Evolutionary conservation across 2,888 invertebrate genomes (phyloP).

Genomic region (Chaitophorus viminalis): DNA sequence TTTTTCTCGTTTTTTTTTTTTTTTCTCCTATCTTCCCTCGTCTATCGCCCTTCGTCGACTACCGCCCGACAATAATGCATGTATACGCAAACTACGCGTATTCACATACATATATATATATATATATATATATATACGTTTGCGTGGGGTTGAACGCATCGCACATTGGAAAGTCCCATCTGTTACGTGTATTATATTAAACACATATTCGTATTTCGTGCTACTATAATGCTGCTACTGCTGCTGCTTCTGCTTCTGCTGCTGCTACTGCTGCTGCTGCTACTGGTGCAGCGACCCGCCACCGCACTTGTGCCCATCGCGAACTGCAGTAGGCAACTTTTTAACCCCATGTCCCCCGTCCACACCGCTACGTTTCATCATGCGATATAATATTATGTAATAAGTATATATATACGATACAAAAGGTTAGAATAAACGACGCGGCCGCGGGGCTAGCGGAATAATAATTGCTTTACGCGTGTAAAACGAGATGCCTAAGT

Average conservation of each 20-base stretch:
- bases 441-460: slow-evolving; percentile 24
- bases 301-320: slow-evolving; percentile 34
- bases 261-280: too few species aligned
- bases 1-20: background rate
- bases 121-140: background rate
- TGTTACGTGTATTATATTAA: slow-evolving; percentile 2
- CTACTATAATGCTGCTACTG: too few species aligned
- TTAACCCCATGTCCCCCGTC: background rate
- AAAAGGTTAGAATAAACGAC: slow-evolving; percentile 50
- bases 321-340: slow-evolving; percentile 23
- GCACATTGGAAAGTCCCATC: slow-evolving; percentile 46
- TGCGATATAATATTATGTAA: too few species aligned
- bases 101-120: too few species aligned
- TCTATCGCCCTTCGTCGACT: slow-evolving; percentile 24
- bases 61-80: background rate
- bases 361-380: too few species aligned
- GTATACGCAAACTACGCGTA: background rate
- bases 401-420: background rate
- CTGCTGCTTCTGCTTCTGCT: too few species aligned
- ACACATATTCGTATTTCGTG: background rate
- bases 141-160: slow-evolving; percentile 35
- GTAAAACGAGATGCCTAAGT: slow-evolving; percentile 57
- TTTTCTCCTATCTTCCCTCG: slow-evolving; percentile 2
- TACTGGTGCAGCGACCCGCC: background rate
- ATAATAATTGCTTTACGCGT: slow-evolving; percentile 58